Evolutionary conservation across 2,888 invertebrate species (phyloP).

Genomic region (Diadromus collaris): DNA sequence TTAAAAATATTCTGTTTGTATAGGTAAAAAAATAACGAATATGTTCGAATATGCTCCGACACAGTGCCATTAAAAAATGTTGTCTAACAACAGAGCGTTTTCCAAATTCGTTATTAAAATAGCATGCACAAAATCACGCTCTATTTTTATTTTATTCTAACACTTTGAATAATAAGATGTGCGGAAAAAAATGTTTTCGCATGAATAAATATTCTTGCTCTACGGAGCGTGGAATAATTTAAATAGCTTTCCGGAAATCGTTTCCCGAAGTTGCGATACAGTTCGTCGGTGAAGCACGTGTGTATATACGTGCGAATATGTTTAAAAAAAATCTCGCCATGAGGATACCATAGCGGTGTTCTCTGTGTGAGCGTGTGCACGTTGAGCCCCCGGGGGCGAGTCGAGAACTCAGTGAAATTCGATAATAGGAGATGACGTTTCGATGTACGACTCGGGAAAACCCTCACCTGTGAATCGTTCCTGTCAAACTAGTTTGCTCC

Average conservation of each 20-base stretch:
- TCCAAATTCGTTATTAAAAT: not conserved
- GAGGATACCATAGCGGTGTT: conserved; percentile 19
- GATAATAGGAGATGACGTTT: conserved; percentile 53
- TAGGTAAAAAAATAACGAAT: no score
- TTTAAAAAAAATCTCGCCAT: not conserved
- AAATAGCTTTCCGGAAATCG: conserved; percentile 10
- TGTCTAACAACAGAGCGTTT: not conserved
- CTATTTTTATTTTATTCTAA: not conserved
- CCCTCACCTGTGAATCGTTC: not conserved
- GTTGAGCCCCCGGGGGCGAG: not conserved
- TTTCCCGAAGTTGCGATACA: not conserved
- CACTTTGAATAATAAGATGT: conserved; percentile 1
- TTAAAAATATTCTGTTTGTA: no score
- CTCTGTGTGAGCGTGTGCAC: conserved; percentile 1
- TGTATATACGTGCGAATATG: not conserved
- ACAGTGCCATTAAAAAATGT: no score
- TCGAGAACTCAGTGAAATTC: conserved; percentile 41
- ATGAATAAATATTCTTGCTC: conserved; percentile 15
- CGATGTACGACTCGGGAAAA: conserved; percentile 20
- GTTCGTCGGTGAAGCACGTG: not conserved
- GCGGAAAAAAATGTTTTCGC: conserved; percentile 1
- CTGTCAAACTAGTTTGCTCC: conserved; percentile 32
- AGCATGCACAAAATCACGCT: not conserved
- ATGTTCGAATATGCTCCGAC: no score
- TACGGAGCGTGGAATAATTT: conserved; percentile 28